Evolutionary conservation across 1,140 invertebrate species (phyloP).

Genomic region (Drosophila fuyamai): DNA sequence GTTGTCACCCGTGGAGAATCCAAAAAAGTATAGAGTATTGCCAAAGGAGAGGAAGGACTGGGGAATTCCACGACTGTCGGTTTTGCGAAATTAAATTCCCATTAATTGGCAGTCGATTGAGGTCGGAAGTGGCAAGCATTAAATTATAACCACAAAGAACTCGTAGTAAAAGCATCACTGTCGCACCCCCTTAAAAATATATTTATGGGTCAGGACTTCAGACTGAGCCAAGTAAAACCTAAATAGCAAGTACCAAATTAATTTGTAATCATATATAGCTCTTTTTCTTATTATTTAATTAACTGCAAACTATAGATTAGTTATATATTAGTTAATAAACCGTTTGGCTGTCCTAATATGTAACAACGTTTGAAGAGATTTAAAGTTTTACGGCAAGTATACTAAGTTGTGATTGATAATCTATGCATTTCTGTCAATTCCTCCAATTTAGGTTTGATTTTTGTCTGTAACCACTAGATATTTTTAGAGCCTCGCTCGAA

Average conservation of each 20-base stretch:
- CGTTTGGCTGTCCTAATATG: too few relatives aligned
- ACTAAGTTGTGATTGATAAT: too few relatives aligned
- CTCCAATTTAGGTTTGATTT: neutral
- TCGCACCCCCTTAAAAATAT: neutral
- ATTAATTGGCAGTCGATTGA: conserved; percentile 65
- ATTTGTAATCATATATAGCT: too few relatives aligned
- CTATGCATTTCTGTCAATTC: too few relatives aligned
- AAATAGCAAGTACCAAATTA: too few relatives aligned
- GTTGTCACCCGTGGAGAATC: conserved; percentile 66
- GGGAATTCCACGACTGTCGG: conserved; percentile 10
- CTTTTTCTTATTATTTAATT: too few relatives aligned
- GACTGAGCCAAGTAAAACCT: too few relatives aligned
- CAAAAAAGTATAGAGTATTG: conserved; percentile 29
- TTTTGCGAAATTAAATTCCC: conserved; percentile 58
- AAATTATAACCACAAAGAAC: neutral
- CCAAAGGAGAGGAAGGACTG: neutral
- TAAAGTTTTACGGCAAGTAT: too few relatives aligned
- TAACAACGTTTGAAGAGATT: too few relatives aligned
- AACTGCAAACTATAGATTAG: too few relatives aligned
- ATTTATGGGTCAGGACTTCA: too few relatives aligned
- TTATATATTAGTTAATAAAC: too few relatives aligned
- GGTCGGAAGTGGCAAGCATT: conserved; percentile 20
- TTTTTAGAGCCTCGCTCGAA: neutral
- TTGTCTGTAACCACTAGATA: neutral
- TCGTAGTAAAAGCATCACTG: neutral